Base-by-base conservation (phyloP, 2,797 vertebrate genomes). In the Mus minutoides region DNA sequence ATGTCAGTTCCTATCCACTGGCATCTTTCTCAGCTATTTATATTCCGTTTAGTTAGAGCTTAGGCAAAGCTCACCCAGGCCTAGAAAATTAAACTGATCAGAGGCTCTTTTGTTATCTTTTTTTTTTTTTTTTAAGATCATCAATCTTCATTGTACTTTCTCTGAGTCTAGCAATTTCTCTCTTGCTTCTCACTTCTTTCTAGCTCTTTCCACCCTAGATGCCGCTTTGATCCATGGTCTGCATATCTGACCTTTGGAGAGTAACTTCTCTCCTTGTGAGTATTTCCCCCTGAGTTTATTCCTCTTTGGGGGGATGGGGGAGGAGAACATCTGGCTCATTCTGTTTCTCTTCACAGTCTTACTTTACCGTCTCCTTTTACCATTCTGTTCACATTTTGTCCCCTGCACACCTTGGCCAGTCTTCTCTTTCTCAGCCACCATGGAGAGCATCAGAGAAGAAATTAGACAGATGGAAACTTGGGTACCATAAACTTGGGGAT, bases 11-110 rank as follows among this genome's bases (percentile, higher is more conserved):
- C 90, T 86, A 94, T 93, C 69, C 94, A 87, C 92, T 31, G 79
- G 76, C 62, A 89, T 96, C 94, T 95, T 93, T 94, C 96, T 92
- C 75, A 87, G 93, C 82, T 97, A 87, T 91, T 97, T 96, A 92
- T 94, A 97, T 92, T 96, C 91, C 96, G 95, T 95, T 97, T 94
- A 92, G 88, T 82, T 73, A 71, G 96, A 92, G 84, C 79, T 37
- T 85, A 96, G 88, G 91, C 92, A 95, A 95, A 92, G 77, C 87
- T 95, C 90, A 90, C 58, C 56, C 58, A 89, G 75, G 54, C 75
- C 79, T 82, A 93, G 97, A 97, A 95, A 97, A 93, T 94, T 93
- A 94, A 90, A 97, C 86, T 91, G 94, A 89, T 90, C 26, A 0
- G 83, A 95, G 94, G 52, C 14, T 73, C 26, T 0, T 88, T 77